Base-by-base conservation (phyloP, 2,797 vertebrate species). In the Helostoma temminkii region DNA sequence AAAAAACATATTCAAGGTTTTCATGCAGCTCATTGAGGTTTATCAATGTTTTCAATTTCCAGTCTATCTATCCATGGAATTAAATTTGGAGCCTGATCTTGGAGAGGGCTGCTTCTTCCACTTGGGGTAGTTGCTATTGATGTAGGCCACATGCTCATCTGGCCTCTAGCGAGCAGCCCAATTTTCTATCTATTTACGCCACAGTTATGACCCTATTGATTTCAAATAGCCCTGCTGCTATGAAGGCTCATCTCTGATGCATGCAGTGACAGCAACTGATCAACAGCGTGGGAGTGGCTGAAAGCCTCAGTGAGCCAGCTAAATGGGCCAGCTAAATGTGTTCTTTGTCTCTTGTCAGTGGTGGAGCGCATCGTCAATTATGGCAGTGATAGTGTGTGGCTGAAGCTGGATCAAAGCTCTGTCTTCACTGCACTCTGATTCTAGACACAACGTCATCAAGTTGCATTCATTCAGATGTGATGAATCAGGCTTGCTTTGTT, bases 121-220 rank as follows among this genome's bases (percentile, higher is more conserved):
- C 84, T 83, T 67, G 49, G 80, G 57, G 45, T 85, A 80, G 86
- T 74, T 71, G 83, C 84, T 88, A 84, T 87, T 89, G 85, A 88
- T 83, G 84, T 69, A 60, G 75, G 83, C 88, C 83, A 80, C 84
- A 70, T 83, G 81, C 70, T 79, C 79, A 73, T 73, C 67, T 82
- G 77, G 84, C 84, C 85, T 81, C 82, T 39, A 59, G 72, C 54
- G 71, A 69, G 69, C 78, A 59, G 74, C 69, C 81, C 88, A 87
- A 88, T 89, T 87, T 88, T 89, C 89, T 78, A 67, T 88, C 85
- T 88, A 84, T 88, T 89, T 89, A 86, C 77, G 71, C 86, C 83
- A 78, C 88, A 81, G 86, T 84, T 89, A 84, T 88, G 89, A 91
- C 82, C 88, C 77, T 86, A 89, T 87, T 88, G 86, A 89, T 88